A percentile compares a stretch with the other conserved stretches of the same genome.
These are phyloP conservation scores for Electrona antarctica DNA, from an alignment of 2,113 vertebrate species.

Conservation along the genomic window DNA sequence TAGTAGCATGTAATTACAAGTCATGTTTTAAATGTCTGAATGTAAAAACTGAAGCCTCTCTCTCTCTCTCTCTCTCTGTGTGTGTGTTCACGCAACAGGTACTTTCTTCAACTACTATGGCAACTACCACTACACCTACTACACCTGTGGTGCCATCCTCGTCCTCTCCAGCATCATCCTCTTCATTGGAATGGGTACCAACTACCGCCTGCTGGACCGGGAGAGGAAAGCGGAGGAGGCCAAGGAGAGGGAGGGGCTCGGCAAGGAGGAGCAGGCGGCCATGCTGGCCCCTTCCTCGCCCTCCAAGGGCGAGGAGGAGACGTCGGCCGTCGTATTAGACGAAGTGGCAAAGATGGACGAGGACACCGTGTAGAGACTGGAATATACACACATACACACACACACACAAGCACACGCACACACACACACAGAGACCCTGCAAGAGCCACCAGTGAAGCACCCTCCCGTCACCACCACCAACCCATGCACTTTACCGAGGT, in stretches of 20 bases:
- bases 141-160: conserved; percentile 86
- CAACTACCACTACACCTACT: conserved; percentile 93
- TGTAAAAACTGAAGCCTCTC: background rate
- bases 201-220: conserved; percentile 86
- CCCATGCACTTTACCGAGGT: background rate
- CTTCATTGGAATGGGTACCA: conserved; percentile 93
- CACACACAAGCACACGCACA: background rate
- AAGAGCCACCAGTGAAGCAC: conserved; percentile 1
- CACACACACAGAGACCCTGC: background rate
- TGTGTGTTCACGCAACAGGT: conserved; percentile 68
- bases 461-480: background rate
- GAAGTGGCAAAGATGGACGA: conserved; percentile 69
- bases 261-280: conserved; percentile 75
- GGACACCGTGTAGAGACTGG: conserved; percentile 56
- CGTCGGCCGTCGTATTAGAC: background rate
- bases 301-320: conserved; percentile 9
- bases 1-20: too few relatives aligned
- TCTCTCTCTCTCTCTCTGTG: background rate
- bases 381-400: conserved; percentile 20
- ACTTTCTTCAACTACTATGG: conserved; percentile 84
- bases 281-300: conserved; percentile 57
- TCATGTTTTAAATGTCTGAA: background rate
- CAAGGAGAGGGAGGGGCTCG: conserved; percentile 58
- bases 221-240: conserved; percentile 81
- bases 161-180: conserved; percentile 85